Evolutionary conservation across 2,888 invertebrate species (phyloP), one percentile per base, ranked within the genome.

Genomic region (Clepsis dumicolana): DNA sequence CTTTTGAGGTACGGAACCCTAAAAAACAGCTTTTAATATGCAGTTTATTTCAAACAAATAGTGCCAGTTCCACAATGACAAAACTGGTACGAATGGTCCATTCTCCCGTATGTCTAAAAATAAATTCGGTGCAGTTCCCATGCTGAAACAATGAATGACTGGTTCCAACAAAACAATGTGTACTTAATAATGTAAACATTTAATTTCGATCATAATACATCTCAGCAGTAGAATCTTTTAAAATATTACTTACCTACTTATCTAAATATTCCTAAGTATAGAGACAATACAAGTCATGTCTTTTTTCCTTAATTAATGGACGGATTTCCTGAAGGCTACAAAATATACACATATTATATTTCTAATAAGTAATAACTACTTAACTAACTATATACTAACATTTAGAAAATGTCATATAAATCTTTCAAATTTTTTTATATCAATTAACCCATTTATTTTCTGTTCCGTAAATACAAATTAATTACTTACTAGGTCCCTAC

Each of bases 291-390:
- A 61, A 68, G 12, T 60, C 57, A 63, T 54, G 65, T 69, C 64
- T 59, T 4, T 59, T 41, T 59, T n/a, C 38, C 75, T 79, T 76
- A 78, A 76, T 67, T 82, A 86, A 75, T 88, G 91, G 91, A 91
- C 91, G 91, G 91, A 89, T 72, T 85, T 69, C 76, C 90, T 90
- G 88, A 89, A 73, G 90, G 88, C 72, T 82, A 77, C 76, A 74
- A 65, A 62, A 72, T 78, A 78, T 85, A 80, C 84, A 82, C 27
- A 12, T 48, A 48, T 21, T 21, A 44, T 21, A 48, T 21, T 12
- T 21, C 48, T 48, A 48, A 10, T 48, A 21, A 48, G 12, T 48
- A 2, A 18, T 12, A 21, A 21, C 18, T 48, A 44, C 16, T 44
- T 16, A 16, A 7, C 5, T 35, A 21, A 44, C 2, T 16, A 44